phyloP scores from a whole-genome alignment of 2,888 invertebrate species.

The Hemithea aestivaria region DNA sequence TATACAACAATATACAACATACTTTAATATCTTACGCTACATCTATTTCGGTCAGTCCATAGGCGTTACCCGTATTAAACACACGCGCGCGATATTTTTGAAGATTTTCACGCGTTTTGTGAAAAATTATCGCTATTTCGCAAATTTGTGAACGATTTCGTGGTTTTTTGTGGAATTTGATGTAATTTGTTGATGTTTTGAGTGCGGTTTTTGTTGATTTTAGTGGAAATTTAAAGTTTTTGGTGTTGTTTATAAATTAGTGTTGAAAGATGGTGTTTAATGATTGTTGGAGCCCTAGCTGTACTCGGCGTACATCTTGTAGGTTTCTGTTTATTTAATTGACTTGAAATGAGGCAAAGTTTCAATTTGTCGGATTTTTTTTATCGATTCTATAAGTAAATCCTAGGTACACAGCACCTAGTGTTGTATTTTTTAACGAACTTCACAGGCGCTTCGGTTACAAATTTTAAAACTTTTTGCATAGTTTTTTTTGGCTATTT shows the following conservation, averaged over 20 bases:
- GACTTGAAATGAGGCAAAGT: constrained; percentile 1
- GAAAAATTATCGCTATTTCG: neutral
- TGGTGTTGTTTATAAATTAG: constrained; percentile 8
- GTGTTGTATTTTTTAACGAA: too few species aligned
- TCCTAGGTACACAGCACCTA: too few species aligned
- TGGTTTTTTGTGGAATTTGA: constrained; percentile 1
- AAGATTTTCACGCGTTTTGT: neutral
- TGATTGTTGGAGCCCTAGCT: constrained; percentile 58
- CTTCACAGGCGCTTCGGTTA: too few species aligned
- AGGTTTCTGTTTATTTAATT: constrained; percentile 30
- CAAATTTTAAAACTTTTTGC: too few species aligned
- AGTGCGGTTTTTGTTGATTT: neutral
- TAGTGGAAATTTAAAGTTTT: constrained; percentile 1
- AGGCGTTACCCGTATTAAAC: constrained; percentile 7
- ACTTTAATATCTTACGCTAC: constrained; percentile 17
- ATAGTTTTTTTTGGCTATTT: too few species aligned
- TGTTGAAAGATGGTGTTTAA: constrained; percentile 55
- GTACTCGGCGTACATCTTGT: constrained; percentile 40
- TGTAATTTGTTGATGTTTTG: neutral
- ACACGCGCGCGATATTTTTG: constrained; percentile 1
- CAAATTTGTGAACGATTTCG: neutral
- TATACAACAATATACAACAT: constrained; percentile 9
- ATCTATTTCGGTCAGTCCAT: constrained; percentile 24
- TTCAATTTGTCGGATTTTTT: too few species aligned
- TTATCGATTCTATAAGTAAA: too few species aligned